Evolutionary conservation across 1,140 invertebrate genomes (phyloP).

Genomic region (Bombus waltoni): DNA sequence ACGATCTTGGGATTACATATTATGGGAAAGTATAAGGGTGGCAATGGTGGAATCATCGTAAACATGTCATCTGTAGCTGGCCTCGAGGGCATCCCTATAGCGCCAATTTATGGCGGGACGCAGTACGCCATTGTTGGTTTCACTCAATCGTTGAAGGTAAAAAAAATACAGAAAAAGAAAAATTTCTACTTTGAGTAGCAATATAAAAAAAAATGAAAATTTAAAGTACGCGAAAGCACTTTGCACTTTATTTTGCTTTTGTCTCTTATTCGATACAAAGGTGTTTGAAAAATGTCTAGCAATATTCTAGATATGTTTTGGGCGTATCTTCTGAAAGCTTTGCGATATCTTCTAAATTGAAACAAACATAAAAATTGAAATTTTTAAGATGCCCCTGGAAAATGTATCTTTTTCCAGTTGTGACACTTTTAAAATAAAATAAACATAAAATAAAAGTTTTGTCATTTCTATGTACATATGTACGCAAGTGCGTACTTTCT

Average conservation of each 20-base stretch:
- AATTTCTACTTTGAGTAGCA: no score
- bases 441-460: no score
- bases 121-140: slow-evolving; percentile 85
- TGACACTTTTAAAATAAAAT: no score
- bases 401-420: neutral
- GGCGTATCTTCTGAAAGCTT: no score
- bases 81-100: slow-evolving; percentile 55
- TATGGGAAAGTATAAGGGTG: slow-evolving; percentile 76
- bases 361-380: neutral
- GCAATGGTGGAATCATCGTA: slow-evolving; percentile 76
- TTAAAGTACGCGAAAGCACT: no score
- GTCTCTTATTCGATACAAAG: no score
- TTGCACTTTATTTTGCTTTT: no score
- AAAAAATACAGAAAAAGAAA: neutral
- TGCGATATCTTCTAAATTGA: no score
- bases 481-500: neutral
- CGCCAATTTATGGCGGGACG: slow-evolving; percentile 86
- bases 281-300: no score
- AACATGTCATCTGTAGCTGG: slow-evolving; percentile 77
- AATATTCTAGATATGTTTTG: no score
- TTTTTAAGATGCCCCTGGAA: neutral
- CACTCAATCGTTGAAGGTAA: slow-evolving; percentile 76
- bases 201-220: no score
- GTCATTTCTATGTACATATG: no score
- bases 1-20: slow-evolving; percentile 77